Percentiles rank a stretch among this genome's conserved stretches.
phyloP scores from a whole-genome alignment of 1,140 invertebrate genomes.

The Drosophila aff. region DNA sequence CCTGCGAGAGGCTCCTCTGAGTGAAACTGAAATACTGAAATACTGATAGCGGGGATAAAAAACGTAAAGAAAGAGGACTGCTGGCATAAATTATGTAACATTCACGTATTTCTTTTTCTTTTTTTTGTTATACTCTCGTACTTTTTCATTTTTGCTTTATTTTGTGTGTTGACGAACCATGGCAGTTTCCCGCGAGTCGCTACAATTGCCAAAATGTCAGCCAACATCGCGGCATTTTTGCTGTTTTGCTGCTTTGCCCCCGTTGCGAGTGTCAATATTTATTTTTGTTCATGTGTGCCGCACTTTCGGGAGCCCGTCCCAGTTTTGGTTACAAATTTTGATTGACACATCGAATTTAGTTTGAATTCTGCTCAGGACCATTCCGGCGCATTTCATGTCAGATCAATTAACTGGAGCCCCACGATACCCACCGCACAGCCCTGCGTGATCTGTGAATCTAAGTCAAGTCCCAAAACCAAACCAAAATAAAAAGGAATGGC shows the following conservation, averaged over 20 bases:
- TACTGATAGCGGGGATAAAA: conserved; percentile 8
- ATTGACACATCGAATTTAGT: conserved; percentile 73
- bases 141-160: conserved; percentile 45
- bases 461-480: conserved; percentile 16
- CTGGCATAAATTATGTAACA: conserved; percentile 64
- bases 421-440: background rate
- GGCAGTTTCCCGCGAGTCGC: conserved; percentile 34
- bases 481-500: conserved; percentile 47
- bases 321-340: conserved; percentile 61
- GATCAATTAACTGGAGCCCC: conserved; percentile 54
- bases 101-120: conserved; percentile 35
- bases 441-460: conserved; percentile 14
- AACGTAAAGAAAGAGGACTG: background rate
- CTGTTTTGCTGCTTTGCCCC: conserved; percentile 36
- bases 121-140: conserved; percentile 33
- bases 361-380: conserved; percentile 29
- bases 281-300: conserved; percentile 39
- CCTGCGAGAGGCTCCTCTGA: conserved; percentile 28
- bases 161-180: conserved; percentile 32
- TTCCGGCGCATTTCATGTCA: conserved; percentile 11
- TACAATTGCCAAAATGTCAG: conserved; percentile 59
- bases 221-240: conserved; percentile 29
- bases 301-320: conserved; percentile 34
- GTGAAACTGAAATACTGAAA: conserved; percentile 30
- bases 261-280: conserved; percentile 71